Percentiles rank a stretch among this genome's conserved stretches.
phyloP scores from a whole-genome alignment of 2,888 invertebrate species.

The Heliconius sara region DNA sequence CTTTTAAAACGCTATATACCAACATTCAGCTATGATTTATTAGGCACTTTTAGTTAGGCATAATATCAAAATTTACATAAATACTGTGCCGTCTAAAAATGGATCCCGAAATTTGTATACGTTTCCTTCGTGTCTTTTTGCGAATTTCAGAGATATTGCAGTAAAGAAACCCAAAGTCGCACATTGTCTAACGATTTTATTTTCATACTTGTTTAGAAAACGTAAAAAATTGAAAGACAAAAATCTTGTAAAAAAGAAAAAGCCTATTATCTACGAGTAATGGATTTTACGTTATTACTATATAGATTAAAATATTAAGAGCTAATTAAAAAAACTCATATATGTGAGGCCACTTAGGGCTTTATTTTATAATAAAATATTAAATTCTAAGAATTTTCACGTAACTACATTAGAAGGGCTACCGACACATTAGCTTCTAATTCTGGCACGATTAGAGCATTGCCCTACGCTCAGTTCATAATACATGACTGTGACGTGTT shows the following conservation, averaged over 20 bases:
- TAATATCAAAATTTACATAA: too few relatives aligned
- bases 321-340: neutral
- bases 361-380: slow-evolving; percentile 10
- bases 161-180: neutral
- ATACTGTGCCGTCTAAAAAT: too few relatives aligned
- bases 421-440: slow-evolving; percentile 31
- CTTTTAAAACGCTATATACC: too few relatives aligned
- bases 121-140: too few relatives aligned
- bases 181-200: neutral
- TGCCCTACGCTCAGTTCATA: slow-evolving; percentile 34
- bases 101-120: too few relatives aligned
- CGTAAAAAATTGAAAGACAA: too few relatives aligned
- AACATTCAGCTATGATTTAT: too few relatives aligned
- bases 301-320: neutral
- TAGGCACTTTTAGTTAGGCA: too few relatives aligned
- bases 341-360: neutral
- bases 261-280: too few relatives aligned
- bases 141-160: neutral
- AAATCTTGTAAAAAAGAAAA: too few relatives aligned
- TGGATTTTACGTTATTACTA: too few relatives aligned
- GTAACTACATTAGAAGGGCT: slow-evolving; percentile 19
- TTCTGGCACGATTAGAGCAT: slow-evolving; percentile 33
- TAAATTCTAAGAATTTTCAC: neutral
- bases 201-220: too few relatives aligned
- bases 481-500: slow-evolving; percentile 19